Percentiles rank a stretch among this genome's conserved stretches.
These are phyloP conservation scores for Bubo bubo DNA, from an alignment of 2,113 vertebrate genomes.

Conservation along the genomic window DNA sequence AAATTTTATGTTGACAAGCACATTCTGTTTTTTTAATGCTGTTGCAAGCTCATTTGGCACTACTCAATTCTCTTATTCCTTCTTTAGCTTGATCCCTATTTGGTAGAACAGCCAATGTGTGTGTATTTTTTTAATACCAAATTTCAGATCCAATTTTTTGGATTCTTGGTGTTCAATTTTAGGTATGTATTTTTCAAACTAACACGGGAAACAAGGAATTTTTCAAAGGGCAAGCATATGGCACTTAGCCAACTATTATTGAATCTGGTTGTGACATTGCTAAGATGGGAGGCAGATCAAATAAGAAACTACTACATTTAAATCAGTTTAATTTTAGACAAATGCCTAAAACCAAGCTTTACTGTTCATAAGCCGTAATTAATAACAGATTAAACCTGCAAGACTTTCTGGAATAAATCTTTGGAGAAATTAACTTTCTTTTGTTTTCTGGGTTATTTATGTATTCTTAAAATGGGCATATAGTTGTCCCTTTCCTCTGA, in stretches of 20 bases:
- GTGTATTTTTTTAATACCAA: neutral
- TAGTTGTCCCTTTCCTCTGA: neutral
- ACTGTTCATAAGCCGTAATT: neutral
- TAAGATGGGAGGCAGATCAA: neutral
- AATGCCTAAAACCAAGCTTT: neutral
- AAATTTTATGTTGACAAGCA: neutral
- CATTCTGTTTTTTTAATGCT: neutral
- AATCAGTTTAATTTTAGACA: neutral
- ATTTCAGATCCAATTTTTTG: accelerated
- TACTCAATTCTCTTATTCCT: neutral
- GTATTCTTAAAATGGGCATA: neutral
- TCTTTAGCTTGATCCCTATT: neutral
- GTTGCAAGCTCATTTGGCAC: neutral
- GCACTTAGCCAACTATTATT: neutral
- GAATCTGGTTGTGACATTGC: neutral
- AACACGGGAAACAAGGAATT: neutral
- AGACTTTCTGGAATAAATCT: neutral
- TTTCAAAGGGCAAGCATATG: neutral
- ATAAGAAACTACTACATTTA: neutral
- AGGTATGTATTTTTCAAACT: neutral
- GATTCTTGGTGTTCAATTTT: neutral
- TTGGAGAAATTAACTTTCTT: neutral
- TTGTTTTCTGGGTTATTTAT: neutral
- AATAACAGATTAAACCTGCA: neutral
- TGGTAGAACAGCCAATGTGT: accelerated